A percentile compares a stretch with the other conserved stretches of the same genome.
Conservation (phyloP, 2,797 vertebrate genomes). For the Pangasius djambal region DNA sequence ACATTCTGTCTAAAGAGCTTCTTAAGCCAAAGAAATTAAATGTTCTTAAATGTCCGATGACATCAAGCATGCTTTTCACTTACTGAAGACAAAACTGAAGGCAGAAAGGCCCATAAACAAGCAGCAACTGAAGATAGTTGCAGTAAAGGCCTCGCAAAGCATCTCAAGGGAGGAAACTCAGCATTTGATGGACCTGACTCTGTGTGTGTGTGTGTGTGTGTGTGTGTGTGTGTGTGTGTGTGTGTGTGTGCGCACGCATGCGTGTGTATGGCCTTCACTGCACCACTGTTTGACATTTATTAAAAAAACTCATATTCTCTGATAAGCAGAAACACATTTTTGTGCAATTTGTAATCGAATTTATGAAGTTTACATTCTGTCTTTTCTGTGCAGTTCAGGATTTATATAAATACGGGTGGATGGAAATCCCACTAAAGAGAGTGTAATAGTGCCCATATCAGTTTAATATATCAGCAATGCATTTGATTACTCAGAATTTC, state of each 20-base stretch:
- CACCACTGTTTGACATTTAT: background rate
- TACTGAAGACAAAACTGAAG: no score
- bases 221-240: background rate
- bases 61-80: no score
- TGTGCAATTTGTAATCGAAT: background rate
- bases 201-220: background rate
- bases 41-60: no score
- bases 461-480: slow-evolving; percentile 5
- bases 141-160: no score
- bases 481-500: background rate
- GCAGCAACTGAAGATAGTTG: no score
- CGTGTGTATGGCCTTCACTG: background rate
- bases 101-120: no score
- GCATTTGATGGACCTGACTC: no score
- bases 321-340: background rate
- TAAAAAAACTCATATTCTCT: background rate
- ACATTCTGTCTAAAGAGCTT: no score
- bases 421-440: background rate
- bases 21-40: no score
- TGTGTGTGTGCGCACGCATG: background rate
- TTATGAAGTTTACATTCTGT: background rate
- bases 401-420: background rate
- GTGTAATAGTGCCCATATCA: background rate
- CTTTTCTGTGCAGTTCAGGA: background rate
- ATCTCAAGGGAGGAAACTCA: no score